Base-by-base conservation (phyloP, 2,797 vertebrate genomes). In the Eidolon dupreanum region DNA sequence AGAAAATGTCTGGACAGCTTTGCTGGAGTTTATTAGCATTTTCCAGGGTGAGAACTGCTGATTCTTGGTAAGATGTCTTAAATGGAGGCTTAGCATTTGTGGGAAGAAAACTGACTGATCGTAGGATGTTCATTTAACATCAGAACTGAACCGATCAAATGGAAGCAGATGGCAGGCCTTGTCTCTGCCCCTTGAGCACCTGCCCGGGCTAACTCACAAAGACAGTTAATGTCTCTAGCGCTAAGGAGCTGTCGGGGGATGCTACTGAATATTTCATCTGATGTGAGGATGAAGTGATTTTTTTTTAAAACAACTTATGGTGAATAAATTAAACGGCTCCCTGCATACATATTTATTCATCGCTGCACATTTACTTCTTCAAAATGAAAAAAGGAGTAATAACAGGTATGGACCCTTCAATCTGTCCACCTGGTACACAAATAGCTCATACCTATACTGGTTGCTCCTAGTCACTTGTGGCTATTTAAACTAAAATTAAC, bases 261-360 rank as follows among this genome's bases (percentile, higher is more conserved):
- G 88, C 28, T 94, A 77, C 73, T 97, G 97, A 98, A 97, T 98
- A 97, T 98, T 98, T 98, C 55, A 97, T 97, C 73, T 75, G 77
- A 97, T 43, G 92, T 88, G 82, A 98, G 19, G 79, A 94, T 94
- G 63, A 93, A 97, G 77, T 95, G 33, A 55, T 97, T 31, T 75
- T 82, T 70, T 83, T 59, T 49, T 36, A 41, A 41, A 41, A 91
- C 84, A 97, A 59, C 49, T 97, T 96, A 95, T 1, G 7, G 63
- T 97, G 92, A 96, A 97, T 97, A 97, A 97, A 95, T 97, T 83
- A 98, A 98, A 97, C 71, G 0, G 46, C 91, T 98, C 31, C 24
- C 53, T 95, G 92, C 53, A 92, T 74, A 51, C 93, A 77, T 96
- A 83, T 97, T 97, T 95, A 98, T 96, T 97, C 1, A 4, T 74